Evolutionary conservation across 2,888 invertebrate genomes (phyloP).

Genomic region (Yponomeuta malinellus): DNA sequence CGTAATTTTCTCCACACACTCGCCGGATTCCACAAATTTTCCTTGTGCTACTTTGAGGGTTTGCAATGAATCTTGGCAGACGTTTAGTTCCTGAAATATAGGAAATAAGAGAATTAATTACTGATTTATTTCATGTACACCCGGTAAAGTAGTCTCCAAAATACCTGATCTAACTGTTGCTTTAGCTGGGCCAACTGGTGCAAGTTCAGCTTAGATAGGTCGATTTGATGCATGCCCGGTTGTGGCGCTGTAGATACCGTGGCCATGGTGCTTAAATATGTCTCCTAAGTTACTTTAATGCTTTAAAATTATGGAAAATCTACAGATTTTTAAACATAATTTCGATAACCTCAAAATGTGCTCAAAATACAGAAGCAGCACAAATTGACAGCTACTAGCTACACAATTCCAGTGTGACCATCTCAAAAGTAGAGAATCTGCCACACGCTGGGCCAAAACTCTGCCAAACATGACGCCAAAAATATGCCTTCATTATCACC

Average conservation of each 20-base stretch:
- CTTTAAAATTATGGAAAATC: slow-evolving; percentile 9
- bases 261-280: slow-evolving; percentile 66
- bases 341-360: slow-evolving; percentile 25
- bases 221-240: slow-evolving; percentile 84
- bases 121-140: neutral
- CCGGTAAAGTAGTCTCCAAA: neutral
- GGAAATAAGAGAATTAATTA: slow-evolving; percentile 6
- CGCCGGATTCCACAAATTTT: slow-evolving; percentile 92
- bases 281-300: slow-evolving; percentile 13
- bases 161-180: slow-evolving; percentile 90
- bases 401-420: too few relatives aligned
- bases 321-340: slow-evolving; percentile 22
- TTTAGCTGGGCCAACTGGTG: slow-evolving; percentile 89
- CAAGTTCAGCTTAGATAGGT: slow-evolving; percentile 86
- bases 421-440: too few relatives aligned
- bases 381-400: neutral
- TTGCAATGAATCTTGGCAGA: slow-evolving; percentile 93
- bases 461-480: too few relatives aligned
- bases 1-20: slow-evolving; percentile 86
- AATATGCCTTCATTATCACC: too few relatives aligned
- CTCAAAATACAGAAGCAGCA: slow-evolving; percentile 22
- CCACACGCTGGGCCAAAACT: too few relatives aligned
- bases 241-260: slow-evolving; percentile 77
- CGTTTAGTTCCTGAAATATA: slow-evolving; percentile 82
- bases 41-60: slow-evolving; percentile 92